Conservation (phyloP, 2,113 vertebrate species). For the Jaculus jaculus region DNA sequence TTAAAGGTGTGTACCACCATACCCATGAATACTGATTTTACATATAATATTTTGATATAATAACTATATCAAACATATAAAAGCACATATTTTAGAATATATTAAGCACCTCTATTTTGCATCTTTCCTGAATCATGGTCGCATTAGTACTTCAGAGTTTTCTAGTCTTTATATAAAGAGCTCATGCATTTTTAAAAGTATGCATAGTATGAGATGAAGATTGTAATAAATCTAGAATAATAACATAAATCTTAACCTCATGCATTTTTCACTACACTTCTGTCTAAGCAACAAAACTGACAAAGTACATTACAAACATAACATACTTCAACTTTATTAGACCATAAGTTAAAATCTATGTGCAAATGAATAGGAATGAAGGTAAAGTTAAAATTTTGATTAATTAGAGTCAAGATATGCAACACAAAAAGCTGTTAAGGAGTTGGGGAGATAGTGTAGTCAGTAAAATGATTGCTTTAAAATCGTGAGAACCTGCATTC, state of each 20-base stretch:
- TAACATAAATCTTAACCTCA: background rate
- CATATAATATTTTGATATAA: background rate
- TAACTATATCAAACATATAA: background rate
- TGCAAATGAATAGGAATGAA: background rate
- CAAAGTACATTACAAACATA: background rate
- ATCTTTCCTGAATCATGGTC: background rate
- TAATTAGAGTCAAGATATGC: background rate
- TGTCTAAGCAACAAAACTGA: background rate
- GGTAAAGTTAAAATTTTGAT: background rate
- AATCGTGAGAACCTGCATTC: too few relatives aligned
- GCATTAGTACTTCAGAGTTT: background rate
- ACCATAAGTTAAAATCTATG: background rate
- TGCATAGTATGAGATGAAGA: background rate
- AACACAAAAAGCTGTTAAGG: background rate
- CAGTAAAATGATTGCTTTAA: too few relatives aligned
- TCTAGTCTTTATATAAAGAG: background rate
- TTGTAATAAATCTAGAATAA: background rate
- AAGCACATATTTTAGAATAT: background rate
- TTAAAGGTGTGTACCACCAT: too few relatives aligned
- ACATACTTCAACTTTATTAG: background rate
- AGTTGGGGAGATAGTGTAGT: background rate
- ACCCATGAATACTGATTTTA: background rate
- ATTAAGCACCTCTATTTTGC: background rate
- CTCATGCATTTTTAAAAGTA: background rate
- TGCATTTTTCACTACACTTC: background rate